Evolutionary conservation across 2,888 invertebrate genomes (phyloP).

Genomic region (Acanthosepion lycidas): DNA sequence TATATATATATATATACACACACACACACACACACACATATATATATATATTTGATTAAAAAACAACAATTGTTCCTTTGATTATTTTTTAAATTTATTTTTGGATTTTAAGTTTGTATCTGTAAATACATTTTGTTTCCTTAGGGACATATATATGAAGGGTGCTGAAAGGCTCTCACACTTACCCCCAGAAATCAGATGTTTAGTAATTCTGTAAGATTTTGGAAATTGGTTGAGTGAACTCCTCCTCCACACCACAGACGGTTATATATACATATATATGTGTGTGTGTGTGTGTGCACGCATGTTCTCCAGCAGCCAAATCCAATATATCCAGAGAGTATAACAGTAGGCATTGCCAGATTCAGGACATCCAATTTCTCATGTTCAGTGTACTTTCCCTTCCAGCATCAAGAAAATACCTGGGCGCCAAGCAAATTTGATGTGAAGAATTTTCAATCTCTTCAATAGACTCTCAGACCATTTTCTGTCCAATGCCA

Average conservation of each 20-base stretch:
- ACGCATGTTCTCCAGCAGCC: not conserved
- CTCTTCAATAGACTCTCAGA: not conserved
- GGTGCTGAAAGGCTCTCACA: too few species aligned
- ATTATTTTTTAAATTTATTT: too few species aligned
- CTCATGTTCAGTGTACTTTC: not conserved
- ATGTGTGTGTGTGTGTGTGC: not conserved
- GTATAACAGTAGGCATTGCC: not conserved
- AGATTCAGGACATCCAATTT: slow-evolving; percentile 6
- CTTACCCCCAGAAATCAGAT: too few species aligned
- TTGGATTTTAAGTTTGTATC: too few species aligned
- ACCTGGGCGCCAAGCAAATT: not conserved
- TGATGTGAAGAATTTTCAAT: not conserved
- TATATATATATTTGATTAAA: too few species aligned
- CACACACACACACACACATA: too few species aligned
- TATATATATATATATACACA: too few species aligned
- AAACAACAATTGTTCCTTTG: too few species aligned
- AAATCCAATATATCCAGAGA: not conserved
- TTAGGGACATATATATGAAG: too few species aligned
- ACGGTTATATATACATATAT: not conserved
- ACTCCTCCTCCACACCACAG: not conserved
- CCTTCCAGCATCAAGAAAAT: not conserved
- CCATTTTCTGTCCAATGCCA: not conserved
- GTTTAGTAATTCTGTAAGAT: too few species aligned
- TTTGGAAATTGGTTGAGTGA: not conserved
- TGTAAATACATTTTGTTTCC: too few species aligned